A percentile compares a stretch with the other conserved stretches of the same genome.
Evolutionary conservation across 2,113 vertebrate genomes (phyloP).

Genomic region (Cephalopholis sonnerati): DNA sequence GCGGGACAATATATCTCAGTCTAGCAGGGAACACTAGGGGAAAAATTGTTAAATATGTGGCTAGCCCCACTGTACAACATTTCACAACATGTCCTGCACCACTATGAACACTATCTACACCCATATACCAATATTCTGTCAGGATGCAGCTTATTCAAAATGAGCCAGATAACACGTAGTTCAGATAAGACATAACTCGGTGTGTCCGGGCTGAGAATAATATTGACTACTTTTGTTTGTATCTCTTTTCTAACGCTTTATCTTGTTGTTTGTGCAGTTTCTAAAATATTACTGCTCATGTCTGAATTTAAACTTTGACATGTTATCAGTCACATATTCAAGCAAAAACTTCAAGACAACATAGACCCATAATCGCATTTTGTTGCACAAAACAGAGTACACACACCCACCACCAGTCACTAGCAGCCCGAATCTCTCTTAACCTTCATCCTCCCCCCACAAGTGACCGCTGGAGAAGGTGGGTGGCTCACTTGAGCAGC

Average conservation of each 20-base stretch:
- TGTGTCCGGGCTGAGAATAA: constrained; percentile 2
- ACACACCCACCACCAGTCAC: not conserved
- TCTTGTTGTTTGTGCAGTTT: constrained; percentile 11
- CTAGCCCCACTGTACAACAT: not conserved
- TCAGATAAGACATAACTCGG: constrained; percentile 24
- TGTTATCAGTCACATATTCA: not conserved
- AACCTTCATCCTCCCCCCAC: not conserved
- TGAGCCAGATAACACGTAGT: constrained; percentile 7
- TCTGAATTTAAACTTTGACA: constrained; percentile 1
- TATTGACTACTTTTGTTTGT: not conserved
- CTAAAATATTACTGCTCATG: not conserved
- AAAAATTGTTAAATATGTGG: not conserved
- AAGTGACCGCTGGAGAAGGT: not conserved
- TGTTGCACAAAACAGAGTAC: not conserved
- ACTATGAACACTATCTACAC: constrained; percentile 10
- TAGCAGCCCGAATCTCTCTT: not conserved
- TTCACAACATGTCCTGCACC: not conserved
- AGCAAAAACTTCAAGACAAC: not conserved
- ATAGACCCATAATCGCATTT: not conserved
- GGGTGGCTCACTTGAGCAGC: not conserved
- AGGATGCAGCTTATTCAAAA: constrained; percentile 30
- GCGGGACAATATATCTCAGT: not conserved
- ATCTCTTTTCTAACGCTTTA: not conserved
- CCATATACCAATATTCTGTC: not conserved
- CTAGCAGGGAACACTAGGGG: not conserved